Evolutionary conservation across 2,797 vertebrate species (phyloP).

Genomic region (Aeoliscus strigatus): DNA sequence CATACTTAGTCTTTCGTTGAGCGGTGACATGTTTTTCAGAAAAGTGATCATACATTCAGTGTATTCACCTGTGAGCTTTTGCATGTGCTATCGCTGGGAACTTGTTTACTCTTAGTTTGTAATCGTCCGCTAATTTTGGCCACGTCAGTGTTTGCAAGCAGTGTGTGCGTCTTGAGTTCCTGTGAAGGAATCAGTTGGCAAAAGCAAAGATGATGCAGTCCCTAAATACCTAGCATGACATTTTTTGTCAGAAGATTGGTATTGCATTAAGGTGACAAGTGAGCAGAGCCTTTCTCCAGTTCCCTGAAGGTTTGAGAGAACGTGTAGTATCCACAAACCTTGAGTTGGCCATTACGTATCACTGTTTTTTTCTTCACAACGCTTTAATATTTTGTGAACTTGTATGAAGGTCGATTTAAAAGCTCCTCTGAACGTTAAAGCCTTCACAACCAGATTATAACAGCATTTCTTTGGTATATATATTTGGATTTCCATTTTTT

Average conservation of each 20-base stretch:
- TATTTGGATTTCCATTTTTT: slow-evolving; percentile 27
- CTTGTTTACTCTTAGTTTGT: too few relatives aligned
- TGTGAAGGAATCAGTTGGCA: background rate
- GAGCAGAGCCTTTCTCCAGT: background rate
- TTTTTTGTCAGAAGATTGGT: slow-evolving; percentile 17
- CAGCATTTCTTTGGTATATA: background rate
- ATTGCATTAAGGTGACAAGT: slow-evolving; percentile 15
- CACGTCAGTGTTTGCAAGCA: too few relatives aligned
- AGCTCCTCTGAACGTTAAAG: slow-evolving; percentile 18
- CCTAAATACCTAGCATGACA: background rate
- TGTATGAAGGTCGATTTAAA: slow-evolving; percentile 12
- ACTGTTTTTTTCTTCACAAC: slow-evolving; percentile 6
- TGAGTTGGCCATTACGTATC: slow-evolving; percentile 10
- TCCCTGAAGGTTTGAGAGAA: background rate
- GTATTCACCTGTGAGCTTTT: too few relatives aligned
- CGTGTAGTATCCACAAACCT: slow-evolving; percentile 21
- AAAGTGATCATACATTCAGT: too few relatives aligned
- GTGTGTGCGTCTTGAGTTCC: background rate
- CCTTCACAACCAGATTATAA: slow-evolving; percentile 18
- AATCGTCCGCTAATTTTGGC: too few relatives aligned
- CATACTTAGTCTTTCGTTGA: too few relatives aligned
- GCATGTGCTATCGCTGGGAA: too few relatives aligned
- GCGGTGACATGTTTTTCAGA: too few relatives aligned
- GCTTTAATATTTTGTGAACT: slow-evolving; percentile 6
- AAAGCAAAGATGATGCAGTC: too few relatives aligned